Base-by-base conservation (phyloP, 2,888 invertebrate genomes). In the Dryococelus australis region DNA sequence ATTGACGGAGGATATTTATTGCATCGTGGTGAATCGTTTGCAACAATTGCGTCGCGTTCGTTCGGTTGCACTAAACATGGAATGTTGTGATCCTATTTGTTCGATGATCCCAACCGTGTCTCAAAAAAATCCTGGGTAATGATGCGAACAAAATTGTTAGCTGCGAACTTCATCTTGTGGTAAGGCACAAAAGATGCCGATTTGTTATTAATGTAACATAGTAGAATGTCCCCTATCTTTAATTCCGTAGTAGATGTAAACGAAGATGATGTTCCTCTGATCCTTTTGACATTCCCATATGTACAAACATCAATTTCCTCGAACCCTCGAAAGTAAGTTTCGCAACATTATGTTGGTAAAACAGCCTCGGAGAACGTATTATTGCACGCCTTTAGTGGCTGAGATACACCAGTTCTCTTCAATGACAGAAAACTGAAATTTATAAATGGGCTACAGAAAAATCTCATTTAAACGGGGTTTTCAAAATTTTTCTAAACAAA, bases 11-110 rank as follows among this genome's bases (percentile, higher is more conserved):
- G 83, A 83, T 83, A 83, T 26, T 83, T 83, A 27, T 28, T 27
- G 28, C 83, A 83, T 83, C 83, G 28, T 16, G 83, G 83, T 83
- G 83, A 83, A 83, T 83, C 9, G 35, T 83, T 83, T 83, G 83
- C 28, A 83, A 83, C n/a, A 83, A 83, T 27, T 27, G 28, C 35
- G 83, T 83, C 83, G 24, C 83, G 28, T 83, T 83, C 83, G 83
- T 83, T 27, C 16, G 13, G n/a, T 83, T 27, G 13, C 13, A 83
- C 13, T 83, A 28, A 35, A 28, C 28, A 8, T 83, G 35, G 20
- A 83, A 83, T 83, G 27, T 9, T 3, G 6, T 28, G 8, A 24
- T 35, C 28, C 16, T 83, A 28, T 83, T 83, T 43, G 83, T 26
- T 13, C 35, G 83, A 83, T 83, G 35, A 27, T 28, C 83, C 83